These are phyloP conservation scores for Carassius auratus DNA, from an alignment of 2,113 vertebrate species.

Conservation along the genomic window DNA sequence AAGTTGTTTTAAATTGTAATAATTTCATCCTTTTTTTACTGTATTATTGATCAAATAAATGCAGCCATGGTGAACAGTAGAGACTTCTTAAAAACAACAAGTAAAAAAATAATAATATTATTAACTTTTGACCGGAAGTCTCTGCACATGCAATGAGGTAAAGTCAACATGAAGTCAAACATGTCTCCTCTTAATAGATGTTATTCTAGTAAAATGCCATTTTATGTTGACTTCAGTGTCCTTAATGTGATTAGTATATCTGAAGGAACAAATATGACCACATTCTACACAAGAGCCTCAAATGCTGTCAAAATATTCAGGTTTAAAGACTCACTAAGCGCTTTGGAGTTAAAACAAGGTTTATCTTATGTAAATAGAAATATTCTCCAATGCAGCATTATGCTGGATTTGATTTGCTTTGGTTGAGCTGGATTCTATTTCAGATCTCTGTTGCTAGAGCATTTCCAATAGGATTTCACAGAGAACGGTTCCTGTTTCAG, in stretches of 20 bases:
- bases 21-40: neutral
- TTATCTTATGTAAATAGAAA: slow-evolving; percentile 4
- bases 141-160: neutral
- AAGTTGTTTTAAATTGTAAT: neutral
- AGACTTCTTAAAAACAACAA: neutral
- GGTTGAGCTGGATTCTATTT: neutral
- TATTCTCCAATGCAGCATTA: neutral
- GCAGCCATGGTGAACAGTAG: no score
- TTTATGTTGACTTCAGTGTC: no score
- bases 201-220: neutral
- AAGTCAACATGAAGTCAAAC: neutral
- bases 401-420: slow-evolving; percentile 16
- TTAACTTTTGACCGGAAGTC: neutral
- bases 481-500: neutral
- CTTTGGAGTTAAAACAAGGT: slow-evolving; percentile 10
- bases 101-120: no score
- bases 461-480: neutral
- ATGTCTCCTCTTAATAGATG: neutral
- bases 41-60: no score
- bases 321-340: neutral
- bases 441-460: neutral
- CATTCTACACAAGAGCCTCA: neutral
- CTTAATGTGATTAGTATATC: neutral
- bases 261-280: neutral
- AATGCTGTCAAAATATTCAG: slow-evolving; percentile 1